Base-by-base conservation (phyloP, 2,797 vertebrate species). In the Molothrus aeneus region DNA sequence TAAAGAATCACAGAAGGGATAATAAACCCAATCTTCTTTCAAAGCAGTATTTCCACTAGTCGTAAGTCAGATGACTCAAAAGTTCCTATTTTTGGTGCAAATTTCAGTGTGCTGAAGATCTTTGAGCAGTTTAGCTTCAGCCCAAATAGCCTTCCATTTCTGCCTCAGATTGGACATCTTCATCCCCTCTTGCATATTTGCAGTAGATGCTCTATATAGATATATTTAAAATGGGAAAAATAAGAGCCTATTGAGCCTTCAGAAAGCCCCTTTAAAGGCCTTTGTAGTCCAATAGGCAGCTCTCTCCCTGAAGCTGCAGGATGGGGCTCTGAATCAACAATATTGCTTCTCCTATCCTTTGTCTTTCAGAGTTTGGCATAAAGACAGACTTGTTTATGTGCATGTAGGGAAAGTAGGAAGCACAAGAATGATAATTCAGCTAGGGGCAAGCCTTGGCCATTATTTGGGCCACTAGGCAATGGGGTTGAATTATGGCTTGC, bases 341-440 rank as follows among this genome's bases (percentile, higher is more conserved):
- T 10, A 93, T 32, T 4, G 1, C n/a, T 90, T 74, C 57, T 72
- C 36, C 61, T 72, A 69, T 74, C 80, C 74, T 88, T 60, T 80
- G 53, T 80, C 73, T 86, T 88, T 92, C 68, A 77, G 51, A 81
- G 53, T 61, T 8, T 69, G 71, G 64, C 78, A 65, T 54, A 56
- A 93, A 92, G 88, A 95, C 84, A 94, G 92, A 85, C 88, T 95
- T 94, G 80, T 85, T 96, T 94, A 79, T 65, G 57, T 18, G 38
- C 47, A 82, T 17, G 13, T 74, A 92, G 47, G 68, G 56, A 79
- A 97, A 88, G 47, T 7, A 92, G 88, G 54, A 81, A 92, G 57
- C 54, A 65, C 19, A 87, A 74, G 68, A 86, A 92, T 1, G 1
- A 80, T 95, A 95, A 95, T 59, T 94, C 90, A 90, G 74, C 80